These are phyloP conservation scores for Torymus texanus DNA, from an alignment of 2,888 invertebrate species.

Conservation along the genomic window DNA sequence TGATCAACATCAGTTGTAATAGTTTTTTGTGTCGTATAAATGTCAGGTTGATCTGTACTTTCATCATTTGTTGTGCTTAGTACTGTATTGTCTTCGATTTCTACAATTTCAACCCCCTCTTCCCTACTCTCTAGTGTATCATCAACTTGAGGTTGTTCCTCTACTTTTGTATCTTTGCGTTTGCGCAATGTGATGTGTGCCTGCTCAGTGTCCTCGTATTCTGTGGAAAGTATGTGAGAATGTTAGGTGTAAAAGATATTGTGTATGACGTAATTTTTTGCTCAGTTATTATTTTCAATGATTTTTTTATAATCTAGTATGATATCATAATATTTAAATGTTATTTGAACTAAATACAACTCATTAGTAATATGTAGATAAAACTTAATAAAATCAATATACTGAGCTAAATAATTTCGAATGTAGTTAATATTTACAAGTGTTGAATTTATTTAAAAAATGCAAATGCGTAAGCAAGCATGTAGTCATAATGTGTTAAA, in stretches of 20 bases:
- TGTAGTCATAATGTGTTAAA: no score
- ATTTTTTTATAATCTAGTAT: not conserved
- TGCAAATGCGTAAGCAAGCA: not conserved
- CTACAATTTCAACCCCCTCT: conserved; percentile 69
- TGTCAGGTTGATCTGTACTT: conserved; percentile 15
- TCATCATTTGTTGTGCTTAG: conserved; percentile 23
- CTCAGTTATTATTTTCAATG: conserved; percentile 25
- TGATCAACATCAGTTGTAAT: conserved; percentile 33
- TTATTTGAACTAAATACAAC: not conserved
- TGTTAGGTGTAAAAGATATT: conserved; percentile 67
- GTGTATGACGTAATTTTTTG: conserved; percentile 42
- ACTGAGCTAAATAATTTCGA: not conserved
- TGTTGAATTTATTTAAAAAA: not conserved
- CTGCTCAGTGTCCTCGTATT: conserved; percentile 75
- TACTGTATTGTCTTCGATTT: conserved; percentile 61
- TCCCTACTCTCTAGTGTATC: conserved; percentile 69
- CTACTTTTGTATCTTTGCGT: conserved; percentile 71
- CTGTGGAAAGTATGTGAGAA: conserved; percentile 75
- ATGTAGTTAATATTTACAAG: not conserved
- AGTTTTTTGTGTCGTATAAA: conserved; percentile 39
- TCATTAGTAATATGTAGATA: not conserved
- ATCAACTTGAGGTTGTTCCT: conserved; percentile 68
- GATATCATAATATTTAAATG: no score
- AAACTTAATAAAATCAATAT: not conserved
- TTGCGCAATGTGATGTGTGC: conserved; percentile 73